Conservation (phyloP, 2,113 vertebrate genomes). For the Limnothrissa miodon region DNA sequence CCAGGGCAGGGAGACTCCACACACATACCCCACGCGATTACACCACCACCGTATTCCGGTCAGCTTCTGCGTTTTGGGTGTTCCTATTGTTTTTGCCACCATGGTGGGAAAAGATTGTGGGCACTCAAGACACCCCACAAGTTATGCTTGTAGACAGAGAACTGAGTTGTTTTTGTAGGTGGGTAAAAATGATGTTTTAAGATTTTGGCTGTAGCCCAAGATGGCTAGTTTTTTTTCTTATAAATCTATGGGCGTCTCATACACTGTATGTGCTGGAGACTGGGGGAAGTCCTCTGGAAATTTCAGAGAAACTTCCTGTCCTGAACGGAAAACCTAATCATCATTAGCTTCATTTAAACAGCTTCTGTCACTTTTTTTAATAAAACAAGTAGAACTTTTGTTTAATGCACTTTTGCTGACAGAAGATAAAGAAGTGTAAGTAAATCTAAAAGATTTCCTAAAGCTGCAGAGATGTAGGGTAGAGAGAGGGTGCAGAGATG, state of each 20-base stretch:
- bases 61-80: slow-evolving; percentile 56
- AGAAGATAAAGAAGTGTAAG: neutral
- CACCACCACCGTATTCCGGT: slow-evolving; percentile 61
- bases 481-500: neutral
- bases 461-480: neutral
- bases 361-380: no score
- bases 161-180: slow-evolving; percentile 29
- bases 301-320: neutral
- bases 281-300: neutral
- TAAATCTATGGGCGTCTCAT: neutral
- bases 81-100: slow-evolving; percentile 49
- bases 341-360: no score
- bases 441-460: neutral
- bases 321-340: no score
- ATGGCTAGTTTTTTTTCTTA: neutral
- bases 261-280: neutral
- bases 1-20: slow-evolving; percentile 50
- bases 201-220: neutral
- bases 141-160: slow-evolving; percentile 45
- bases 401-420: no score
- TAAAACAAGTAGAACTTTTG: no score
- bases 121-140: neutral
- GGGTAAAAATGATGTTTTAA: slow-evolving; percentile 40
- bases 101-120: slow-evolving; percentile 30
- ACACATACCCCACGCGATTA: slow-evolving; percentile 66